These are phyloP conservation scores for Abramis brama DNA, from an alignment of 2,113 vertebrate genomes.

Conservation along the genomic window DNA sequence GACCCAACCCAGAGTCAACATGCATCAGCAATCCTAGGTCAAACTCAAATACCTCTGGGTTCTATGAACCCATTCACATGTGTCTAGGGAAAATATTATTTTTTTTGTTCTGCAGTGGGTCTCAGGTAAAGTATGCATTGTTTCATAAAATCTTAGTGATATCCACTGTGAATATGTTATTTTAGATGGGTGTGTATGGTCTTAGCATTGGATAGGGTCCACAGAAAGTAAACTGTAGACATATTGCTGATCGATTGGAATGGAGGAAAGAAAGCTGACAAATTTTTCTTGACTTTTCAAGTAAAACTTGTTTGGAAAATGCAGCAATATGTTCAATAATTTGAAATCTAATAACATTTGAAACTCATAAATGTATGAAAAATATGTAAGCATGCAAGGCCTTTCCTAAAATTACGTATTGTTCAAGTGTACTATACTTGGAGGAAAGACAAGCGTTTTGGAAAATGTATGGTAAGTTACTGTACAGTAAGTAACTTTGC, in stretches of 20 bases:
- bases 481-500: too few species aligned
- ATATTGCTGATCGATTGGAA: neutral
- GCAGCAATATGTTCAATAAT: neutral
- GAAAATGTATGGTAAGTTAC: neutral
- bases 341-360: neutral
- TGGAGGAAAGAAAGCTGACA: neutral
- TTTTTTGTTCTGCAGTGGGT: slow-evolving; percentile 17
- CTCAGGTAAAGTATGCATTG: slow-evolving; percentile 26
- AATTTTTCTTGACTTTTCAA: neutral
- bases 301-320: slow-evolving; percentile 5
- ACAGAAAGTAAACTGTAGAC: neutral
- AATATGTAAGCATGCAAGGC: neutral
- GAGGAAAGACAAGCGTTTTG: neutral
- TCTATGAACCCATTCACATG: slow-evolving; percentile 6
- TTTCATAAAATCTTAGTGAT: neutral
- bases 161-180: slow-evolving; percentile 28
- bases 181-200: slow-evolving; percentile 15
- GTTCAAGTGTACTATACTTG: neutral
- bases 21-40: slow-evolving; percentile 15
- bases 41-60: slow-evolving; percentile 13
- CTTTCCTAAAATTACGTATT: neutral
- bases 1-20: slow-evolving; percentile 44
- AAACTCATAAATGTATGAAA: neutral
- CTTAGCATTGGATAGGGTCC: slow-evolving; percentile 28
- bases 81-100: neutral